Conservation (phyloP, 2,797 vertebrate genomes). For the Chaetodon trifasciatus region DNA sequence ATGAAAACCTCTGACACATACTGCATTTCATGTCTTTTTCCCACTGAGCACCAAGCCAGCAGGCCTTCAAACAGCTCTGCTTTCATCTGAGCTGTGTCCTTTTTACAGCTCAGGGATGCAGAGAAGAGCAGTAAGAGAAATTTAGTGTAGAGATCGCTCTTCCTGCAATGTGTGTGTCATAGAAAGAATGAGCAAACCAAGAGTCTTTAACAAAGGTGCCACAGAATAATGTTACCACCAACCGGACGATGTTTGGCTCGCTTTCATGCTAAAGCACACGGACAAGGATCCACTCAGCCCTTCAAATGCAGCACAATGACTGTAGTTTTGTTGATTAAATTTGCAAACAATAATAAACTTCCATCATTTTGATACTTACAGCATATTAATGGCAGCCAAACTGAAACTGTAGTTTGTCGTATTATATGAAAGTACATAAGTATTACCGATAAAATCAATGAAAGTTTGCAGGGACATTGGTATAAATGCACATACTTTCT, state of each 20-base stretch:
- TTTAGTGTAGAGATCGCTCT: conserved; percentile 9
- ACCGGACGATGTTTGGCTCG: background rate
- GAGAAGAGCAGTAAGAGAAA: conserved; percentile 46
- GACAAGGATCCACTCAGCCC: background rate
- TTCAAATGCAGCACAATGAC: background rate
- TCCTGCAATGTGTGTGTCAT: conserved; percentile 20
- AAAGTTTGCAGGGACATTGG: background rate
- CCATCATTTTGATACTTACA: background rate
- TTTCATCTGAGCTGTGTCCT: conserved; percentile 63
- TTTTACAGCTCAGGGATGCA: conserved; percentile 45
- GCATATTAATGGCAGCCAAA: background rate
- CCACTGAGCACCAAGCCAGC: conserved; percentile 55
- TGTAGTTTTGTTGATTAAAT: background rate
- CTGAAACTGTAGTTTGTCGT: background rate
- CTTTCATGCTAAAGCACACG: conserved; percentile 4
- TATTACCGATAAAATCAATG: background rate
- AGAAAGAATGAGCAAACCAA: conserved; percentile 2
- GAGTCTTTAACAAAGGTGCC: background rate
- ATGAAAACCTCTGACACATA: conserved; percentile 63
- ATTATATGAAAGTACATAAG: background rate
- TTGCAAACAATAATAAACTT: background rate
- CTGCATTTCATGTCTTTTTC: conserved; percentile 62
- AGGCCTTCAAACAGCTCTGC: conserved; percentile 48
- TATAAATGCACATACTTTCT: background rate
- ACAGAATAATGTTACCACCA: background rate